Conservation (phyloP, 2,113 vertebrate species). For the Dinomys branickii region DNA sequence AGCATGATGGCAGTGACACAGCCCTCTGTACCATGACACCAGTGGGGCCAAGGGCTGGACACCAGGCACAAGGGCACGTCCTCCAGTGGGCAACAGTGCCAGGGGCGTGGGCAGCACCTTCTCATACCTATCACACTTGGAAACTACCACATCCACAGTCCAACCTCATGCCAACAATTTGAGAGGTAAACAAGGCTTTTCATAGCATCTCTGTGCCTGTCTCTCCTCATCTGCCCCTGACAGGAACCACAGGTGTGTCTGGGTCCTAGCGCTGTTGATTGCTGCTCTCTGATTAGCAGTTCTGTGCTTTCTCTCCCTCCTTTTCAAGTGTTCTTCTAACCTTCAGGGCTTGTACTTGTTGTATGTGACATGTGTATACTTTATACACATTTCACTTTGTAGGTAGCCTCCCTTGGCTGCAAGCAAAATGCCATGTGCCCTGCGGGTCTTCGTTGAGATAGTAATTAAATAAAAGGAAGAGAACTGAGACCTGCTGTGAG, state of each 20-base stretch:
- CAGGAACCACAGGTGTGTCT: background rate
- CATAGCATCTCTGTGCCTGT: background rate
- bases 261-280: background rate
- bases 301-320: background rate
- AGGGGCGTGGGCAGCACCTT: fast-evolving
- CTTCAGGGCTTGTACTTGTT: conserved; percentile 37
- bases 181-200: background rate
- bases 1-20: background rate
- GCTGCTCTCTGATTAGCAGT: background rate
- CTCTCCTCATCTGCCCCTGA: background rate
- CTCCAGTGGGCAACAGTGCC: background rate
- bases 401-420: conserved; percentile 56
- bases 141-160: background rate
- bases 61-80: background rate
- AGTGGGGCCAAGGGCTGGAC: background rate
- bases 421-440: conserved; percentile 66
- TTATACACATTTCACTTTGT: conserved; percentile 63
- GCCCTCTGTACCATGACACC: background rate
- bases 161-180: background rate
- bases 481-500: conserved; percentile 58
- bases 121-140: fast-evolving
- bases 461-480: conserved; percentile 72
- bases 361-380: conserved; percentile 21
- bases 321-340: conserved; percentile 12
- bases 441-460: conserved; percentile 55